phyloP scores from a whole-genome alignment of 2,113 vertebrate species.

The Serinus canaria region DNA sequence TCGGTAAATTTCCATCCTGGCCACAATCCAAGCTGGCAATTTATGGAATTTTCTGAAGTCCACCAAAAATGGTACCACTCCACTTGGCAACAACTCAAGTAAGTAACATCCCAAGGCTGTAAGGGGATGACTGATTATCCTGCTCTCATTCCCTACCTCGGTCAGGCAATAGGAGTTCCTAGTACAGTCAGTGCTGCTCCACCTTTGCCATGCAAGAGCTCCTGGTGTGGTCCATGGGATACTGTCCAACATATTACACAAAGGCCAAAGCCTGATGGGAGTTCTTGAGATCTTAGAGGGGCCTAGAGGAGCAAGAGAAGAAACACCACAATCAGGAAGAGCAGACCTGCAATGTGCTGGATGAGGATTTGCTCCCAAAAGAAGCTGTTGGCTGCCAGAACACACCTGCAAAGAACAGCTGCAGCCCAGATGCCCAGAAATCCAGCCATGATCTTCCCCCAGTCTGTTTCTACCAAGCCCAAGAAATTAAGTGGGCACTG shows the following conservation, averaged over 20 bases:
- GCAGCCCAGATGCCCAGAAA: constrained; percentile 83
- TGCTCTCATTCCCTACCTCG: neutral
- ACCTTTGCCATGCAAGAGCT: neutral
- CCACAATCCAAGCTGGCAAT: neutral
- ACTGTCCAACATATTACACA: neutral
- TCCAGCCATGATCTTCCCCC: constrained; percentile 79
- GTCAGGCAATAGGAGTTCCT: neutral
- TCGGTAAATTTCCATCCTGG: neutral
- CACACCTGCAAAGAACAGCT: constrained; percentile 81
- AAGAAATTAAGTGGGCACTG: neutral
- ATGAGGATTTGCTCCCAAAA: constrained; percentile 88
- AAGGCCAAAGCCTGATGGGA: neutral
- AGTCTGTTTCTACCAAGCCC: constrained; percentile 66
- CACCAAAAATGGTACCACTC: neutral
- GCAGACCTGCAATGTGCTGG: constrained; percentile 82
- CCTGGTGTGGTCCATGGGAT: neutral
- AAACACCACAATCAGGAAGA: constrained; percentile 71
- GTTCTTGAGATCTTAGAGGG: neutral
- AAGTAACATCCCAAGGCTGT: neutral
- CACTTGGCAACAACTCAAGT: neutral
- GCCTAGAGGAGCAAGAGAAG: neutral
- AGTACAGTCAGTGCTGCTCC: neutral
- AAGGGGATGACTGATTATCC: neutral
- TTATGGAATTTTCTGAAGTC: neutral
- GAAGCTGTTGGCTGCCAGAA: constrained; percentile 80